Evolutionary conservation across 1,140 invertebrate species (phyloP), one percentile per base, ranked within the genome.

Genomic region (Medauroidea extradentata): DNA sequence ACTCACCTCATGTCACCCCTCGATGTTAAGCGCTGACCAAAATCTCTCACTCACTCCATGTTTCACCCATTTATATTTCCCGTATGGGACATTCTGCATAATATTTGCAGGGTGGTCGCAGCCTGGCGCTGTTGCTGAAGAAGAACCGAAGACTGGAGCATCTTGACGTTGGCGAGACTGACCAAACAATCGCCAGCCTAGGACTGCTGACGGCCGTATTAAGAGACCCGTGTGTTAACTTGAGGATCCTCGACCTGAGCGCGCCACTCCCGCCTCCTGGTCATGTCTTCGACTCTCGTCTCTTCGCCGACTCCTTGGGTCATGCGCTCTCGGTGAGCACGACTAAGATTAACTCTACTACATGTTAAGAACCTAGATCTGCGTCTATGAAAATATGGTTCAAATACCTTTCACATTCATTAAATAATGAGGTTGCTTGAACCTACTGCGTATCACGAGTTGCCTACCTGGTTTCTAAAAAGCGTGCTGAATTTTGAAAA

Each of bases 231-330:
- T 73, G 70, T 7, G 56, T 62, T 0, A 66, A 71, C 5, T 46
- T 85, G n/a, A 78, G 75, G 71, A 69, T 75, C 1, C 64, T 85
- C 11, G 77, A 84, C 70, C 73, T 85, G 7, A 83, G 80, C 38
- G 67, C 80, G 66, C 71, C 83, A 8, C 59, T 76, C 0, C 13
- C 7, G 18, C 18, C 19, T 8, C 3, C 9, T 39, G 70, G 63
- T 57, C 63, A 69, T 25, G 62, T 56, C 11, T 69, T 71, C 24
- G 69, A 75, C 52, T 62, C 61, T 27, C 56, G 52, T 8, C 66
- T 69, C 54, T 66, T 74, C 50, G 71, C 75, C 4, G 62, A 60
- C 19, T 25, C 67, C 14, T 54, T 76, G 23, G 70, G 71, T 38
- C 41, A 55, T 7, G 69, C 74, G 64, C 56, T 77, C 1, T 65